Evolutionary conservation across 2,113 vertebrate genomes (phyloP), one percentile per base, ranked within the genome.

Genomic region (Tylochromis polylepis): DNA sequence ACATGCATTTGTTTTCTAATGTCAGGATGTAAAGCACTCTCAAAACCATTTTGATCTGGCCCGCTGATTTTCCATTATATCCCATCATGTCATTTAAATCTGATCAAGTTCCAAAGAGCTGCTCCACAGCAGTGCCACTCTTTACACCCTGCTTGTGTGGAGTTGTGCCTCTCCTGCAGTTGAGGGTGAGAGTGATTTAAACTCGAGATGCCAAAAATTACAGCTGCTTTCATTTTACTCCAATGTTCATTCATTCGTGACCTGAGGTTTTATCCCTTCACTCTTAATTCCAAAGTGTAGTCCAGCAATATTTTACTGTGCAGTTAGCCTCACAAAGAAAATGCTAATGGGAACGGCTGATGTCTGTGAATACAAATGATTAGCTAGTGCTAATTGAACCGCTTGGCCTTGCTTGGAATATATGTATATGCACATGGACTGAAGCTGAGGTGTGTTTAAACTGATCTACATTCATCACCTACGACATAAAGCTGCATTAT

Each of bases 51-150:
- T 34, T 59, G 88, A 88, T 92, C 75, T 86, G 85, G 85, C 34
- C 70, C 22, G 18, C 46, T 87, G 92, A 77, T 79, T 94, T 91
- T 86, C 88, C 43, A 91, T 95, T 91, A 89, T 57, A 82, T 60
- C 55, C 60, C 57, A 85, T 93, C 67, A 85, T 85, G 67, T 83
- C 29, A 84, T 85, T 92, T 80, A 67, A 92, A 85, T 90, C 80
- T 60, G 84, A 91, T 85, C 80, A 79, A 57, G 85, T 34, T 79
- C 62, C 77, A n/a, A 59, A 43, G 56, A 70, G 41, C 85, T 11
- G 60, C 62, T 84, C 55, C 53, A 34, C 85, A 72, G 77, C 79
- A 67, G 46, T 70, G 43, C 70, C 34, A 2, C 70, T 88, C 57
- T 58, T 65, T 49, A 55, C 70, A 41, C n/a, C 78, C 41, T 27